Percentiles rank a stretch among this genome's conserved stretches.
Evolutionary conservation across 2,797 vertebrate genomes (phyloP).

Genomic region (Melanotaenia boesemani): DNA sequence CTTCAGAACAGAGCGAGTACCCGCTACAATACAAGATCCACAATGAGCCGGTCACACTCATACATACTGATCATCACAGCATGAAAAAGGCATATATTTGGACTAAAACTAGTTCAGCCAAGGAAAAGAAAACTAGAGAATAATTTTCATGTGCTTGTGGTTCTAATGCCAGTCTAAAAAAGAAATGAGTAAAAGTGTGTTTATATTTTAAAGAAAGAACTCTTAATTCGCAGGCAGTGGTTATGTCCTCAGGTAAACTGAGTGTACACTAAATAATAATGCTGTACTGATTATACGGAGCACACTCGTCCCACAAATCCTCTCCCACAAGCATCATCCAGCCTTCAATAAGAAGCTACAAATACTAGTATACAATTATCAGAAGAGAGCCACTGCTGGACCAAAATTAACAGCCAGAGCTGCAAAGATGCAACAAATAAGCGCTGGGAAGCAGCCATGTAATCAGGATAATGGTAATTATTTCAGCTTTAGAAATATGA

Average conservation of each 20-base stretch:
- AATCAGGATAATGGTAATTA: conserved; percentile 2
- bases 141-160: neutral
- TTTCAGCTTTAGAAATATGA: neutral
- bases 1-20: conserved; percentile 61
- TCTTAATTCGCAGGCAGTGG: conserved; percentile 36
- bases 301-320: conserved; percentile 66
- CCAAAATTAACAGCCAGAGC: conserved; percentile 30
- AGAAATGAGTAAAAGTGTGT: conserved; percentile 3
- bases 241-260: conserved; percentile 59
- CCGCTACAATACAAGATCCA: conserved; percentile 50
- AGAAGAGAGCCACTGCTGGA: conserved; percentile 32
- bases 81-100: conserved; percentile 28
- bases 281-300: conserved; percentile 71
- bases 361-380: conserved; percentile 55
- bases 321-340: conserved; percentile 59
- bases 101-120: conserved; percentile 31
- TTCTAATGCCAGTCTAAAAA: conserved; percentile 10
- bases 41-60: conserved; percentile 46
- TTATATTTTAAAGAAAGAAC: conserved; percentile 38
- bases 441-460: neutral
- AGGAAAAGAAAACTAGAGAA: conserved; percentile 10
- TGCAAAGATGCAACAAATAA: conserved; percentile 26
- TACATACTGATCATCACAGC: conserved; percentile 22
- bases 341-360: conserved; percentile 45
- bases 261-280: conserved; percentile 47